phyloP scores from a whole-genome alignment of 2,113 vertebrate species.

The Thomomys bottae region DNA sequence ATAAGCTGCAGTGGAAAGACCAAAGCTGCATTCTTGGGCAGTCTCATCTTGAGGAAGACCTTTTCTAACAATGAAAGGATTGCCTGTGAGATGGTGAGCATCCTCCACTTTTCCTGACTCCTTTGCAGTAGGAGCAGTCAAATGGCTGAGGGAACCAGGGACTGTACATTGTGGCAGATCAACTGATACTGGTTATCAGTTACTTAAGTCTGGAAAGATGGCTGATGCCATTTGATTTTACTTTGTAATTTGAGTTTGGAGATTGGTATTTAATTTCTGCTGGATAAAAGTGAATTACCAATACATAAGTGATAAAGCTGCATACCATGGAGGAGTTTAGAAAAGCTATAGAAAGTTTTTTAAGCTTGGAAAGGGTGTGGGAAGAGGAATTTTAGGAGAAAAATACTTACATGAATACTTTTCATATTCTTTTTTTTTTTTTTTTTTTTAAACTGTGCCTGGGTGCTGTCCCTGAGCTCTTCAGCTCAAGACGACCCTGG shows the following conservation, averaged over 20 bases:
- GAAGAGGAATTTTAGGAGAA: constrained; percentile 4
- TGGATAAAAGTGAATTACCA: not conserved
- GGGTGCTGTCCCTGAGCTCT: too few relatives aligned
- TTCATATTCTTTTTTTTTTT: constrained; percentile 20
- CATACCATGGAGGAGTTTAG: not conserved
- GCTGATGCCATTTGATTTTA: not conserved
- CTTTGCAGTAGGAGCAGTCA: not conserved
- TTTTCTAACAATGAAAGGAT: not conserved
- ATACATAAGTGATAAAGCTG: not conserved
- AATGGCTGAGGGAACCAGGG: not conserved
- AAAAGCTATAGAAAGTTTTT: not conserved
- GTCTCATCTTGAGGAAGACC: not conserved
- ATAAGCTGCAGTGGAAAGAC: not conserved
- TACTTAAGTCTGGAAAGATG: not conserved
- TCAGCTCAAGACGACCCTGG: too few relatives aligned
- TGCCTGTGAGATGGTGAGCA: not conserved
- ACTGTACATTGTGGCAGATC: not conserved
- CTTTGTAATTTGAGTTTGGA: not conserved
- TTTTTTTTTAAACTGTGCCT: too few relatives aligned
- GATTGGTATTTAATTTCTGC: not conserved
- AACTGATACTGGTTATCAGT: not conserved
- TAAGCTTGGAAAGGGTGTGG: not conserved
- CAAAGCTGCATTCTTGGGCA: not conserved
- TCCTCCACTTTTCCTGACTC: not conserved
- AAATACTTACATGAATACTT: not conserved